These are phyloP conservation scores for Neopipo cinnamomea DNA, from an alignment of 2,113 vertebrate species.

Conservation along the genomic window DNA sequence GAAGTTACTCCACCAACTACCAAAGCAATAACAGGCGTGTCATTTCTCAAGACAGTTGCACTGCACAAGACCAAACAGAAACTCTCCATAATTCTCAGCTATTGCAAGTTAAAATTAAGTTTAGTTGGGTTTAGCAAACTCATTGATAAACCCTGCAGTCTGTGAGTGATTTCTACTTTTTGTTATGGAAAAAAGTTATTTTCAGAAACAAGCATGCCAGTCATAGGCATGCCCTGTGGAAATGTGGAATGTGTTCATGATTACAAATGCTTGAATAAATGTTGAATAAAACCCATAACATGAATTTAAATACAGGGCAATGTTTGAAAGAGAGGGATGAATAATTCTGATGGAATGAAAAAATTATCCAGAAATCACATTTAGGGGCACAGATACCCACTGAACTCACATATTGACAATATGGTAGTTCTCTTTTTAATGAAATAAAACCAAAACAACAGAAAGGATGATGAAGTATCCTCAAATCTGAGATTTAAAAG, in stretches of 20 bases:
- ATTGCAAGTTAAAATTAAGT: slow-evolving; percentile 42
- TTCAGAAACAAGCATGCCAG: slow-evolving; percentile 50
- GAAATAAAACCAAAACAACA: slow-evolving; percentile 27
- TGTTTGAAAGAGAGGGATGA: slow-evolving; percentile 21
- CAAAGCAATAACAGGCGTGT: background rate
- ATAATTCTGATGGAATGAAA: slow-evolving; percentile 18
- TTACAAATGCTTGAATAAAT: slow-evolving; percentile 21
- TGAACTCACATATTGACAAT: slow-evolving; percentile 62
- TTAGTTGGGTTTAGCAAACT: slow-evolving; percentile 65
- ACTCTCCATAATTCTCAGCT: slow-evolving; percentile 48
- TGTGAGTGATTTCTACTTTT: slow-evolving; percentile 56
- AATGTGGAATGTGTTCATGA: slow-evolving; percentile 39
- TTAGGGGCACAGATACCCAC: background rate
- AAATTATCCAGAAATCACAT: background rate
- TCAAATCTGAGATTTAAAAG: background rate
- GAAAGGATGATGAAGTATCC: background rate
- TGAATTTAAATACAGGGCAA: slow-evolving; percentile 37
- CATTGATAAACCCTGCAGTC: slow-evolving; percentile 46
- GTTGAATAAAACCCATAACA: slow-evolving; percentile 10
- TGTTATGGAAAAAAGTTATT: slow-evolving; percentile 50
- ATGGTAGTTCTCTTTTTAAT: slow-evolving; percentile 49
- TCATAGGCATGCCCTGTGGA: slow-evolving; percentile 16
- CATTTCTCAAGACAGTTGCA: slow-evolving; percentile 26
- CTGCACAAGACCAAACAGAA: slow-evolving; percentile 75
- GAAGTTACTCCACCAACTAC: background rate